phyloP scores from a whole-genome alignment of 1,140 invertebrate genomes.

The Batillaria attramentaria region DNA sequence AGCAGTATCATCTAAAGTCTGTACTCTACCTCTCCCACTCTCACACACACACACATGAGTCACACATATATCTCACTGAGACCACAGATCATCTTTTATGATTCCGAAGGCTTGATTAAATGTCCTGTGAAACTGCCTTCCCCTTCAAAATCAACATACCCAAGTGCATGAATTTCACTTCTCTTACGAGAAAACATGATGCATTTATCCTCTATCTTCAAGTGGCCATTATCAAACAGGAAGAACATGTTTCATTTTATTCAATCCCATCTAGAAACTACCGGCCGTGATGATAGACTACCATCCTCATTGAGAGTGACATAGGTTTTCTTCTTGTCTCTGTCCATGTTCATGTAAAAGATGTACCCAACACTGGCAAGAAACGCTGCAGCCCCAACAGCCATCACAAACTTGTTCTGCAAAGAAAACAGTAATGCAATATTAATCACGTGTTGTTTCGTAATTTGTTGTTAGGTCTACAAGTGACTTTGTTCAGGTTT shows the following conservation, averaged over 20 bases:
- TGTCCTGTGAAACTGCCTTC: neutral
- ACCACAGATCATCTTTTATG: no score
- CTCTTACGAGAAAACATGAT: neutral
- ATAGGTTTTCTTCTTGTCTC: slow-evolving; percentile 43
- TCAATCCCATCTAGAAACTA: slow-evolving; percentile 51
- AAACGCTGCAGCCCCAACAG: slow-evolving; percentile 41
- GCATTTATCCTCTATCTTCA: neutral
- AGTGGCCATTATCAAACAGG: neutral
- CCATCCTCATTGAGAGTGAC: slow-evolving; percentile 51
- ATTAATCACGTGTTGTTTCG: neutral
- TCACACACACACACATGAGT: no score
- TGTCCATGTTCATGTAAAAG: slow-evolving; percentile 52
- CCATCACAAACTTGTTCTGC: slow-evolving; percentile 54
- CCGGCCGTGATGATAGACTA: slow-evolving; percentile 34
- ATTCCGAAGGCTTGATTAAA: neutral
- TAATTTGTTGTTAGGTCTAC: neutral
- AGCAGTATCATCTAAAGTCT: no score
- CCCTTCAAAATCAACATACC: no score
- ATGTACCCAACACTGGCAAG: slow-evolving; percentile 50
- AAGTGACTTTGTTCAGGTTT: neutral
- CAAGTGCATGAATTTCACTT: neutral
- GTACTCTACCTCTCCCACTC: no score
- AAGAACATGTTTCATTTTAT: neutral
- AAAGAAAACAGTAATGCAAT: slow-evolving; percentile 13
- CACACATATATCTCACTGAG: no score